phyloP scores from a whole-genome alignment of 2,888 invertebrate species.

The Odontomyia ornata region DNA sequence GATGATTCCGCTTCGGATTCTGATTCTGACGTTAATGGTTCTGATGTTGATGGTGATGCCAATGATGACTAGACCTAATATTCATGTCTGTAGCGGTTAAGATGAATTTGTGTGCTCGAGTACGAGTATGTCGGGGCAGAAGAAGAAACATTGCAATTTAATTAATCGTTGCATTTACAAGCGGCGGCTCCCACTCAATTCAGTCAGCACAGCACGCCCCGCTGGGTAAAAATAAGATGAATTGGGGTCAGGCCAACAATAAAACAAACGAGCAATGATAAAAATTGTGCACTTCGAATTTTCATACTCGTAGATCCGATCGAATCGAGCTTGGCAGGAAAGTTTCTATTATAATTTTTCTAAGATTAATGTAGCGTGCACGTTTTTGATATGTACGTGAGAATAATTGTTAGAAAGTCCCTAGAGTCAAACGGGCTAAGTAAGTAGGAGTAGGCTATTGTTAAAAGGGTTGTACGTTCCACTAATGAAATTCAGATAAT shows the following conservation, averaged over 20 bases:
- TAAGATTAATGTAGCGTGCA: no score
- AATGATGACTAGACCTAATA: not conserved
- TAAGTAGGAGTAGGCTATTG: no score
- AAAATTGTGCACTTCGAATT: not conserved
- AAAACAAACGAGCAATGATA: constrained; percentile 24
- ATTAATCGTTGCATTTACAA: constrained; percentile 34
- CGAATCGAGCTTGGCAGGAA: no score
- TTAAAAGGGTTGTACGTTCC: no score
- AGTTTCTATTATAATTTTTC: no score
- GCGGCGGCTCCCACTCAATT: constrained; percentile 21
- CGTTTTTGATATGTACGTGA: no score
- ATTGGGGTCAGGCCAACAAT: constrained; percentile 44
- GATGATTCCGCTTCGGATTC: not conserved
- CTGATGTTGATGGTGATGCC: not conserved
- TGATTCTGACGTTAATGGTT: not conserved
- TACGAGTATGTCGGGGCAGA: not conserved
- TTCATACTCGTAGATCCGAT: not conserved
- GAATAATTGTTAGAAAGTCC: no score
- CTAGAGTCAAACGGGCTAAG: no score
- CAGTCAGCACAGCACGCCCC: constrained; percentile 29
- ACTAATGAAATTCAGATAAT: no score
- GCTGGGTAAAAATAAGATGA: constrained; percentile 38
- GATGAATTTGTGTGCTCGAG: not conserved
- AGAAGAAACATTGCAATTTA: constrained; percentile 38
- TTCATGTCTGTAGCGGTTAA: not conserved